Evolutionary conservation across 2,888 invertebrate genomes (phyloP).

Genomic region (Abscondita cerata): DNA sequence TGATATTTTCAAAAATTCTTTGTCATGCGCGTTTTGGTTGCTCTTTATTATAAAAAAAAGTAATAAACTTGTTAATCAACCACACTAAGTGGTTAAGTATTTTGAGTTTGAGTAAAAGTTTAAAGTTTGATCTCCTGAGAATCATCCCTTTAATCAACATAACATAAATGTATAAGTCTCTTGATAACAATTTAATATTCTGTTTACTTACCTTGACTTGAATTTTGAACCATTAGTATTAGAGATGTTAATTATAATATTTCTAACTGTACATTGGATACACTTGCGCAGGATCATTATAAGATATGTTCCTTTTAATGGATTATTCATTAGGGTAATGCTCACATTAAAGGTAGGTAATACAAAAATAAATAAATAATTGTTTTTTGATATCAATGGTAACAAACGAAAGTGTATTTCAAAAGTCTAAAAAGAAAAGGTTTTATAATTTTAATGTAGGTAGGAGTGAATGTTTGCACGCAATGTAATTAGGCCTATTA

Average conservation of each 20-base stretch:
- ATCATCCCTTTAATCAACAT: constrained; percentile 13
- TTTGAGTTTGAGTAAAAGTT: constrained; percentile 11
- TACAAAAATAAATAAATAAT: too few species aligned
- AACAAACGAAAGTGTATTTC: too few species aligned
- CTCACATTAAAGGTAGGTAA: too few species aligned
- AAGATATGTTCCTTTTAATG: too few species aligned
- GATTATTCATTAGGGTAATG: too few species aligned
- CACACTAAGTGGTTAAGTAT: constrained; percentile 6
- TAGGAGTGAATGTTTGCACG: too few species aligned
- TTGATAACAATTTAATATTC: constrained; percentile 15
- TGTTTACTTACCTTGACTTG: constrained; percentile 8
- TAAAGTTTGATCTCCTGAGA: constrained; percentile 12
- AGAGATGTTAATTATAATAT: constrained; percentile 1
- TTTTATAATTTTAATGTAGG: too few species aligned
- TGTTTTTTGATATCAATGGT: too few species aligned
- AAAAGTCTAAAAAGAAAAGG: too few species aligned
- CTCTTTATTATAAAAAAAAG: constrained; percentile 2
- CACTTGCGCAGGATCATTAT: too few species aligned
- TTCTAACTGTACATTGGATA: background rate
- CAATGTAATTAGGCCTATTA: too few species aligned
- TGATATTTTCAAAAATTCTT: too few species aligned
- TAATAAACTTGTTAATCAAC: constrained; percentile 13
- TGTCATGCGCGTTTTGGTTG: background rate
- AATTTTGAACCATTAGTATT: background rate
- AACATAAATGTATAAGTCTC: constrained; percentile 12